These are phyloP conservation scores for Scophthalmus maximus DNA, from an alignment of 2,113 vertebrate genomes.

Conservation along the genomic window DNA sequence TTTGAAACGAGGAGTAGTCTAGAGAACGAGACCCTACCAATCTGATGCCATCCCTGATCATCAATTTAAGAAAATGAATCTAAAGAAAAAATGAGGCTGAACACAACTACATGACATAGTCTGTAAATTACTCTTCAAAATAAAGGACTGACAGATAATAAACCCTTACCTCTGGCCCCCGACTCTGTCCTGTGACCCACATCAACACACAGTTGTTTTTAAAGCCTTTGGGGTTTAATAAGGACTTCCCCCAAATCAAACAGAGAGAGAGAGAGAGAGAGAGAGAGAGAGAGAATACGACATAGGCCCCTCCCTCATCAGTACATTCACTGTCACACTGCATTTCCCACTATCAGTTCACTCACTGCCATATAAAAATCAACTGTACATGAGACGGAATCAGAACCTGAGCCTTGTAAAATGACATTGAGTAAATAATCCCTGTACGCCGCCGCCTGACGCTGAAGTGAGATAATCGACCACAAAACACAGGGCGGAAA, in stretches of 20 bases:
- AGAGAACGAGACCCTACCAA: background rate
- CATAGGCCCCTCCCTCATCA: background rate
- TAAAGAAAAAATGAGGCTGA: no score
- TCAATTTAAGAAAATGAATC: background rate
- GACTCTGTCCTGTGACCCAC: conserved; percentile 28
- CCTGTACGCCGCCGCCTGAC: no score
- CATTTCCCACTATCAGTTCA: background rate
- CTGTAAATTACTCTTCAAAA: background rate
- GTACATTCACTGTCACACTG: background rate
- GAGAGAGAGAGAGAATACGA: background rate
- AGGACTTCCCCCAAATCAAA: conserved; percentile 66
- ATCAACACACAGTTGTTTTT: conserved; percentile 56
- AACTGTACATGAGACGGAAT: no score
- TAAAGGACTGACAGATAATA: background rate
- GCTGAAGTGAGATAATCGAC: no score
- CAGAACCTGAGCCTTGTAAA: no score
- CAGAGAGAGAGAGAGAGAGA: conserved; percentile 17
- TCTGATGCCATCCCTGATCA: background rate
- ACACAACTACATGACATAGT: no score
- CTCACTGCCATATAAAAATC: background rate
- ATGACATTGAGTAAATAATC: no score
- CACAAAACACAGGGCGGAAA: background rate
- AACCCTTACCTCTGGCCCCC: conserved; percentile 59
- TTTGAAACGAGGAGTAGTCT: background rate
- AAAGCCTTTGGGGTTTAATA: conserved; percentile 42